These are phyloP conservation scores for Bovichtus diacanthus DNA, from an alignment of 2,797 vertebrate genomes.

Conservation along the genomic window DNA sequence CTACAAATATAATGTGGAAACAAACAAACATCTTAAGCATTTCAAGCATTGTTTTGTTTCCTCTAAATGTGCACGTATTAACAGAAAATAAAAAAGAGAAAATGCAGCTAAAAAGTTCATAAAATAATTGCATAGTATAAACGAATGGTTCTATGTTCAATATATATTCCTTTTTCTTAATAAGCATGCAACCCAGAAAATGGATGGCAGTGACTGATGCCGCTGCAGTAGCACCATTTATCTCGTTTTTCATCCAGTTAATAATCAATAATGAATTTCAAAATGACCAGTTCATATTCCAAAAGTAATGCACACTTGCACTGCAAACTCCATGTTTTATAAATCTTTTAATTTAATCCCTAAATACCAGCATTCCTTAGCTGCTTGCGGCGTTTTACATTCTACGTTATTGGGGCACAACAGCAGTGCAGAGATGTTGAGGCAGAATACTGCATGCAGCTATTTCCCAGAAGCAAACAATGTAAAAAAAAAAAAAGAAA, in stretches of 20 bases:
- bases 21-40: background rate
- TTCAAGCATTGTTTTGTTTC: background rate
- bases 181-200: background rate
- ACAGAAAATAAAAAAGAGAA: no score
- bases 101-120: background rate
- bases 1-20: background rate
- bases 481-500: background rate
- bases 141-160: background rate
- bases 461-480: background rate
- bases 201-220: background rate
- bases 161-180: background rate
- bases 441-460: background rate
- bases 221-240: background rate
- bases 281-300: background rate
- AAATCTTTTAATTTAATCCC: background rate
- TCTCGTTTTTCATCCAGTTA: background rate
- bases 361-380: background rate
- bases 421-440: background rate
- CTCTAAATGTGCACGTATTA: background rate
- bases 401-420: background rate
- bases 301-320: background rate
- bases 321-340: background rate
- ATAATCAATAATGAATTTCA: background rate
- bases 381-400: background rate
- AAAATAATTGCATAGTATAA: background rate